Evolutionary conservation across 1,140 invertebrate genomes (phyloP).

Genomic region (Nomia melanderi): DNA sequence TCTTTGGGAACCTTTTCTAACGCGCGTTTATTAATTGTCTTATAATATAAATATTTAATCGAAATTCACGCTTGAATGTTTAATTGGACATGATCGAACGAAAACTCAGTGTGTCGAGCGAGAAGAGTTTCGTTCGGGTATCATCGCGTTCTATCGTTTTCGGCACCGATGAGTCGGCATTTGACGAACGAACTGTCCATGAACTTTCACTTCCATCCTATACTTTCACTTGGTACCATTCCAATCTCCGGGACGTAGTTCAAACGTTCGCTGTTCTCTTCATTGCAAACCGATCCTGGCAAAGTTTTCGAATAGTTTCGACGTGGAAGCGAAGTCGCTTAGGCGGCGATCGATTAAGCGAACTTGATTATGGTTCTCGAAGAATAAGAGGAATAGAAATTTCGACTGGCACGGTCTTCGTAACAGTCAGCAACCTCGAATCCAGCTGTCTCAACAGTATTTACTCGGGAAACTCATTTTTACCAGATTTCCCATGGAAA

Average conservation of each 20-base stretch:
- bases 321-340: conserved; percentile 16
- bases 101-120: too few species aligned
- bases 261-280: conserved; percentile 13
- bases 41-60: too few species aligned
- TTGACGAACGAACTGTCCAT: too few species aligned
- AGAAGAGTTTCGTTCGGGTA: neutral
- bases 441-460: neutral
- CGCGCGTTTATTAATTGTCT: too few species aligned
- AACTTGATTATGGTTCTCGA: conserved; percentile 29
- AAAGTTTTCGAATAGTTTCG: conserved; percentile 34
- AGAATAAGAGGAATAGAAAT: conserved; percentile 2
- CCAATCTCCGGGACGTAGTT: conserved; percentile 2
- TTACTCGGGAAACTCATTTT: neutral
- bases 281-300: neutral
- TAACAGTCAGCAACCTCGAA: neutral
- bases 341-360: conserved; percentile 29
- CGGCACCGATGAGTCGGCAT: neutral
- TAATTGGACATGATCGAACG: too few species aligned
- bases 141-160: neutral
- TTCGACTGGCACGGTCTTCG: neutral
- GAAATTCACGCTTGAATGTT: too few species aligned
- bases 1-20: too few species aligned
- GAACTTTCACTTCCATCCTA: conserved; percentile 14
- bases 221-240: conserved; percentile 27
- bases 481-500: neutral